These are phyloP conservation scores for Pitangus sulphuratus DNA, from an alignment of 2,797 vertebrate species.

Conservation along the genomic window DNA sequence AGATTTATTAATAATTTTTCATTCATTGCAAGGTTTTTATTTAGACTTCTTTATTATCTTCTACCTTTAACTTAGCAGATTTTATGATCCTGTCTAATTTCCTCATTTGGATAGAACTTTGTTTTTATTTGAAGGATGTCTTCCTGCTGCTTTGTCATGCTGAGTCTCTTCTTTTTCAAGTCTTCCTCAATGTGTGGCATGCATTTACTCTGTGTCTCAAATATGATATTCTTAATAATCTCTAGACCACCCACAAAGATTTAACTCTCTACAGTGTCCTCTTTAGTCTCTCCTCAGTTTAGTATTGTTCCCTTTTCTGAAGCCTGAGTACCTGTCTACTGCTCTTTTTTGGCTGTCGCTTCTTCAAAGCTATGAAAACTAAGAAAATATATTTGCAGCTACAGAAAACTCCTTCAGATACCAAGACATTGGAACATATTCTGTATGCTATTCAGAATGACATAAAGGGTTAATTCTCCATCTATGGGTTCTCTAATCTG, in stretches of 20 bases:
- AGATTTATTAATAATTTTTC: background rate
- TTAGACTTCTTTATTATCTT: background rate
- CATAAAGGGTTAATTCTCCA: background rate
- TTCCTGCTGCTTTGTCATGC: background rate
- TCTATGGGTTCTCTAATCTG: background rate
- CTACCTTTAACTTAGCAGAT: background rate
- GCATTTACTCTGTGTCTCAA: background rate
- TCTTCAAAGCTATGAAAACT: background rate
- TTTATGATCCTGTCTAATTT: background rate
- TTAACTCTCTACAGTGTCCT: background rate
- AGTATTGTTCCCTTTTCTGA: background rate
- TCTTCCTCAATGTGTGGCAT: background rate
- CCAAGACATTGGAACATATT: background rate
- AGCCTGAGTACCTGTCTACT: background rate
- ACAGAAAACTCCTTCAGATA: background rate
- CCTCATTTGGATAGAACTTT: background rate
- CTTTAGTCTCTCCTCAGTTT: background rate
- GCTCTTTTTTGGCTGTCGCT: background rate
- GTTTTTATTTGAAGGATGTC: background rate
- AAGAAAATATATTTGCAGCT: background rate
- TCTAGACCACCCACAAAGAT: background rate
- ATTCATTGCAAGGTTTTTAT: background rate
- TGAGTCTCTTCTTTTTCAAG: background rate
- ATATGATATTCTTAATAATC: background rate
- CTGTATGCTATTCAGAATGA: background rate